Percentiles rank a stretch among this genome's conserved stretches.
Evolutionary conservation across 2,113 vertebrate species (phyloP).

Genomic region (Syrmaticus mikado): DNA sequence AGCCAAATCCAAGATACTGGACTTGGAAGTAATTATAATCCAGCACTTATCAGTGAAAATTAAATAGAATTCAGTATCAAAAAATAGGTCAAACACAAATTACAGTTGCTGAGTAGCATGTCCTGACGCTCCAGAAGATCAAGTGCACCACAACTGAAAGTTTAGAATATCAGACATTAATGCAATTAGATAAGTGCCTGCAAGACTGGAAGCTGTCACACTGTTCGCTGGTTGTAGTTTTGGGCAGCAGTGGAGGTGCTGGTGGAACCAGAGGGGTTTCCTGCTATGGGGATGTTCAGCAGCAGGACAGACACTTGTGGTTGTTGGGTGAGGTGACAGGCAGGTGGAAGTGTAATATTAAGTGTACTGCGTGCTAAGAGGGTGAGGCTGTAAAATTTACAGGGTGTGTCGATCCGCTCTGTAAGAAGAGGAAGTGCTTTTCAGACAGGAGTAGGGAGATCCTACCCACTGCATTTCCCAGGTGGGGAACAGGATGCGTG

Average conservation of each 20-base stretch:
- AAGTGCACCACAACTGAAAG: not conserved
- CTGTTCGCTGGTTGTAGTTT: rapidly evolving
- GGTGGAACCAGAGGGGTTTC: not conserved
- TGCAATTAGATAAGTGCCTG: not conserved
- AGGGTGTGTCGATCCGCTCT: rapidly evolving
- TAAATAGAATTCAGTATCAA: not conserved
- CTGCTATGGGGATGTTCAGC: not conserved
- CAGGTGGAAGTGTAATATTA: not conserved
- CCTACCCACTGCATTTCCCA: not conserved
- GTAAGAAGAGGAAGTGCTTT: not conserved
- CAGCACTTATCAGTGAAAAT: not conserved
- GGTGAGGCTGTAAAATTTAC: not conserved
- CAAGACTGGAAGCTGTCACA: not conserved
- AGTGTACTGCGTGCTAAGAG: not conserved
- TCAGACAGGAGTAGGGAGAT: not conserved
- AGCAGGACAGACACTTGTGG: not conserved
- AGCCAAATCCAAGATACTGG: not conserved
- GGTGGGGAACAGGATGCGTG: not conserved
- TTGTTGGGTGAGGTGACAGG: not conserved
- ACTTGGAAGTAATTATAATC: not conserved
- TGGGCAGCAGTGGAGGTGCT: not conserved
- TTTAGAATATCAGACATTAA: not conserved
- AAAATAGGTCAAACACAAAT: not conserved
- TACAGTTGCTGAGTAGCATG: not conserved
- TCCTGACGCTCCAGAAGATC: not conserved